A percentile compares a stretch with the other conserved stretches of the same genome.
Evolutionary conservation across 2,797 vertebrate species (phyloP).

Genomic region (Falco concolor): DNA sequence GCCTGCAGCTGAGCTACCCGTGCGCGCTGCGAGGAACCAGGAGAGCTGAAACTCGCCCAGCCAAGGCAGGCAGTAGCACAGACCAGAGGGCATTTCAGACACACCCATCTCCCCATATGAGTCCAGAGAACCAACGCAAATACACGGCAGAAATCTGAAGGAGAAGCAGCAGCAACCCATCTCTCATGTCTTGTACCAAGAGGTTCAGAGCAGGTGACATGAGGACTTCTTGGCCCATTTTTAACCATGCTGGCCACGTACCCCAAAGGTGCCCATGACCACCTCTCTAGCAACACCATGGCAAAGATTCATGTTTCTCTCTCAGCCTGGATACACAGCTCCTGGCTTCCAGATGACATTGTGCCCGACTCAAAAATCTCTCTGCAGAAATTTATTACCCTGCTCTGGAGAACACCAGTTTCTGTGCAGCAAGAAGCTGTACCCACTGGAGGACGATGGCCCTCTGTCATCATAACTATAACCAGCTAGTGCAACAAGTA

Average conservation of each 20-base stretch:
- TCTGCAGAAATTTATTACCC: neutral
- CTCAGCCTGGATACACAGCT: neutral
- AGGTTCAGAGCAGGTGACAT: neutral
- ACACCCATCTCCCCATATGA: accelerated
- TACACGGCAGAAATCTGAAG: neutral
- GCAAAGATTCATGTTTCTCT: neutral
- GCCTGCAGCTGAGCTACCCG: neutral
- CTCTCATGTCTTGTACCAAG: neutral
- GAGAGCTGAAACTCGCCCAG: neutral
- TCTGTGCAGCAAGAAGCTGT: neutral
- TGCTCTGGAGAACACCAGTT: neutral
- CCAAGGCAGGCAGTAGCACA: neutral
- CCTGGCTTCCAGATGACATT: neutral
- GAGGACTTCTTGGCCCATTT: neutral
- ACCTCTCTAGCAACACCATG: accelerated
- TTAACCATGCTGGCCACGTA: neutral
- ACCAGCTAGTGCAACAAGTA: neutral
- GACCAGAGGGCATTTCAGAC: neutral
- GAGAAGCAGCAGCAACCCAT: neutral
- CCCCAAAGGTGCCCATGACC: neutral
- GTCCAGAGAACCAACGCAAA: neutral
- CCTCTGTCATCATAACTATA: neutral
- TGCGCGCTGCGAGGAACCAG: neutral
- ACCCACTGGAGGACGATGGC: neutral
- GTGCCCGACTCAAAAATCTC: neutral